Conservation (phyloP, 2,888 invertebrate species). For the Nemapogon koenigi region DNA sequence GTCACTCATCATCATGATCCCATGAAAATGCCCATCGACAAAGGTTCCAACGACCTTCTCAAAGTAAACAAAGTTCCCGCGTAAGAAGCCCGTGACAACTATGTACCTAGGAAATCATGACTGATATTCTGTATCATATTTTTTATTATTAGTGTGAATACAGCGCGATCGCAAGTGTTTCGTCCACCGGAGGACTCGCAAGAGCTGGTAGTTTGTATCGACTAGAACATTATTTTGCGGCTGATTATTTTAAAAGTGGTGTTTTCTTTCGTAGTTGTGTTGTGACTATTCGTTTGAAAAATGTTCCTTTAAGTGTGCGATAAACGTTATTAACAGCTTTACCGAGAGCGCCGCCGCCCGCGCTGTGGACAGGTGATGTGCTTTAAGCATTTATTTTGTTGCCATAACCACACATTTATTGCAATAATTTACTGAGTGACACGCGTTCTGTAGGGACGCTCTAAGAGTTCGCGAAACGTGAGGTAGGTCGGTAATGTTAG, state of each 20-base stretch:
- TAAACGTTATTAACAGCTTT: constrained; percentile 50
- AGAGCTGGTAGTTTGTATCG: constrained; percentile 47
- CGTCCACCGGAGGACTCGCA: constrained; percentile 48
- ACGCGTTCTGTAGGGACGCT: constrained; percentile 48
- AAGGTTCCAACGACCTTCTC: constrained; percentile 75
- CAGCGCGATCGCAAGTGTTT: constrained; percentile 47
- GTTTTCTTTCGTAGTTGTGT: constrained; percentile 34
- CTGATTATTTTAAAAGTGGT: constrained; percentile 24
- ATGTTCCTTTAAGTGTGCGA: constrained; percentile 60
- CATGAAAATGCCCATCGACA: constrained; percentile 77
- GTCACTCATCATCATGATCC: constrained; percentile 77
- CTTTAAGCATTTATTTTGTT: constrained; percentile 67
- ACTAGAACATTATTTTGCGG: constrained; percentile 59
- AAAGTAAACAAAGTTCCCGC: constrained; percentile 82
- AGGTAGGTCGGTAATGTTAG: constrained; percentile 60
- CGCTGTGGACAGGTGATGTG: constrained; percentile 61
- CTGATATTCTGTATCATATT: constrained; percentile 58
- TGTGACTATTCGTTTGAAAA: constrained; percentile 47
- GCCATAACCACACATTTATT: constrained; percentile 65
- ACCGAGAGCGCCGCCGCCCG: constrained; percentile 31
- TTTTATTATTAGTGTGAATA: constrained; percentile 44
- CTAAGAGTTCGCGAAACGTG: constrained; percentile 46
- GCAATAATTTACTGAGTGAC: constrained; percentile 65
- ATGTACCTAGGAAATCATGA: constrained; percentile 42
- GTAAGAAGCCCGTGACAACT: constrained; percentile 61